Conservation (phyloP, 2,797 vertebrate species). For the Peromyscus attwateri region DNA sequence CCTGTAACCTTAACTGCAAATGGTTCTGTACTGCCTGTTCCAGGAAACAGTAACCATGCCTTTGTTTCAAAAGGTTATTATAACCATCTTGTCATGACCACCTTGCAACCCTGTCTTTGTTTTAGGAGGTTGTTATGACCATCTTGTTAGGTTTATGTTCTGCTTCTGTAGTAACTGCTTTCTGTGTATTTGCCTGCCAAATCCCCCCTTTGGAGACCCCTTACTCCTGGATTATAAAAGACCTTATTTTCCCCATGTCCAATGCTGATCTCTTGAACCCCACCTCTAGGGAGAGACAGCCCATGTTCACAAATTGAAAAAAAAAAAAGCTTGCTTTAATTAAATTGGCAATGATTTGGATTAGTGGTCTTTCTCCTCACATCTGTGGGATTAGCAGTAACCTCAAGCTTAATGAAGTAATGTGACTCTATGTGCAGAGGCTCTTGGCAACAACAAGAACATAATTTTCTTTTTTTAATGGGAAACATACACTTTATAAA, state of each 20-base stretch:
- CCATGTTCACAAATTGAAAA: background rate
- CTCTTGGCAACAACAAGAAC: background rate
- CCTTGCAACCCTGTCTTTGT: background rate
- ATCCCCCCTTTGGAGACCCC: background rate
- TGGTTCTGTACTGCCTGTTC: background rate
- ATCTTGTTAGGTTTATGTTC: background rate
- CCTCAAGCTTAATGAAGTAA: background rate
- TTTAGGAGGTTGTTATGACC: background rate
- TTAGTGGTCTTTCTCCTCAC: background rate
- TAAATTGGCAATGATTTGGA: background rate
- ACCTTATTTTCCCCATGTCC: background rate
- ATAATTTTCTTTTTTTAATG: background rate
- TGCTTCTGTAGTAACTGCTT: background rate
- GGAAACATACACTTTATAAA: constrained; percentile 65
- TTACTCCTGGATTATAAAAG: background rate
- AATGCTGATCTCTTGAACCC: background rate
- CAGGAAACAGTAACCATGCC: background rate
- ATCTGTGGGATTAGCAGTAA: background rate
- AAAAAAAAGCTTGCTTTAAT: background rate
- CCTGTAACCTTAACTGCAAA: background rate
- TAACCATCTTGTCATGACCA: background rate
- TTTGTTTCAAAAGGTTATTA: background rate
- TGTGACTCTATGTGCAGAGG: background rate
- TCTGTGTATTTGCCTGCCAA: background rate
- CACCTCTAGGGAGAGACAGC: background rate